phyloP scores from a whole-genome alignment of 2,113 vertebrate species.

The Hepsetus odoe region DNA sequence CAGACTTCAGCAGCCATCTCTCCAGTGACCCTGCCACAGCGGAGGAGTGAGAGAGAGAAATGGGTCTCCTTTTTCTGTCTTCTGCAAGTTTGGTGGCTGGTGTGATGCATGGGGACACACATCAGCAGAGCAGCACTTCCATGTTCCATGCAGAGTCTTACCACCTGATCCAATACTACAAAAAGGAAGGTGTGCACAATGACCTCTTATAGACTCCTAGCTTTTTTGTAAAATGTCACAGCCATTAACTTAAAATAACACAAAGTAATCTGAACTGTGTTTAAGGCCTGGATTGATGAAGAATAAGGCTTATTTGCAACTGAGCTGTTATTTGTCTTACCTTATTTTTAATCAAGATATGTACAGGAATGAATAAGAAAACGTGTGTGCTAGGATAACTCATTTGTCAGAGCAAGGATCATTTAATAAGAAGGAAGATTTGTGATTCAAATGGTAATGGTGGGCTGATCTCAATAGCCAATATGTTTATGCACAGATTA shows the following conservation, averaged over 20 bases:
- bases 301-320: no score
- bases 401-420: constrained; percentile 6
- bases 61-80: constrained; percentile 19
- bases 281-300: no score
- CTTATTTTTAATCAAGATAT: no score
- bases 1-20: not conserved
- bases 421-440: not conserved
- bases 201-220: constrained; percentile 13
- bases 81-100: constrained; percentile 17
- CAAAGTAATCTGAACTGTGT: no score
- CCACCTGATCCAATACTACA: not conserved
- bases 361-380: no score
- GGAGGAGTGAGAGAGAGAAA: not conserved
- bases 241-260: no score
- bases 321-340: no score
- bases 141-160: constrained; percentile 6
- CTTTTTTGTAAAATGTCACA: constrained; percentile 29
- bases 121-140: constrained; percentile 28
- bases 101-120: constrained; percentile 31
- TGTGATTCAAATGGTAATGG: no score
- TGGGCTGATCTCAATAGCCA: no score
- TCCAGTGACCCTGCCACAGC: not conserved
- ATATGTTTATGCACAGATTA: no score
- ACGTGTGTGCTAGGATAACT: no score
- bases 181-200: not conserved